Conservation (phyloP, 2,113 vertebrate species). For the Tragelaphus scriptus region DNA sequence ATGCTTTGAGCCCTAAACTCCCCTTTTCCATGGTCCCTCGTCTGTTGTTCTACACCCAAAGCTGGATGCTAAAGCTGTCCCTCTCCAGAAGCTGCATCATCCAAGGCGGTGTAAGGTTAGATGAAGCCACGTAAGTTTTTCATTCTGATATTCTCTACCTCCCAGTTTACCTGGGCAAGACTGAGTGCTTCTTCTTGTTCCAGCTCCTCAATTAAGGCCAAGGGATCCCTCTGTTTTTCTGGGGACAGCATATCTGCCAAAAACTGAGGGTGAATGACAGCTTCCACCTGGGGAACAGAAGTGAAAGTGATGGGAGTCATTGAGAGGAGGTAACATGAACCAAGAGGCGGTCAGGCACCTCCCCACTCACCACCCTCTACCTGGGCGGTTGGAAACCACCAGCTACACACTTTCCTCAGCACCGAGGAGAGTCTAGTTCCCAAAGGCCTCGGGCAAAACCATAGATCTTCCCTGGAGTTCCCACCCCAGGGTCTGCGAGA, state of each 20-base stretch:
- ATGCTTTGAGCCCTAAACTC: not conserved
- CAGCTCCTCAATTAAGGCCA: conserved; percentile 66
- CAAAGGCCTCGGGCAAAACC: not conserved
- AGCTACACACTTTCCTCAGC: not conserved
- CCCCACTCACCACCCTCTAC: not conserved
- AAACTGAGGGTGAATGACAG: conserved; percentile 62
- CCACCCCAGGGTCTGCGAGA: not conserved
- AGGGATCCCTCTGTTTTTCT: conserved; percentile 64
- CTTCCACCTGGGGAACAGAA: conserved; percentile 71
- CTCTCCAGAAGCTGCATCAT: not conserved
- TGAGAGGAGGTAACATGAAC: not conserved
- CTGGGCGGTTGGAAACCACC: not conserved
- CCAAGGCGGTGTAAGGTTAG: not conserved
- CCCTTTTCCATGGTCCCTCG: not conserved
- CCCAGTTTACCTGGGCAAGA: conserved; percentile 59
- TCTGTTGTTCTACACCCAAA: not conserved
- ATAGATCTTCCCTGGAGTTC: not conserved
- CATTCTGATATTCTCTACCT: not conserved
- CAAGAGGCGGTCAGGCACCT: not conserved
- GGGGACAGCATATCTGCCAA: conserved; percentile 72
- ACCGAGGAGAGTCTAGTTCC: not conserved
- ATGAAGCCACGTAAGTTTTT: not conserved
- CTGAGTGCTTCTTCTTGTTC: conserved; percentile 64
- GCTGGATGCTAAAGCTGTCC: not conserved
- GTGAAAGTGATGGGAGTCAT: not conserved